Conservation (phyloP, 2,888 invertebrate species). For the Ptychoptera contaminata region DNA sequence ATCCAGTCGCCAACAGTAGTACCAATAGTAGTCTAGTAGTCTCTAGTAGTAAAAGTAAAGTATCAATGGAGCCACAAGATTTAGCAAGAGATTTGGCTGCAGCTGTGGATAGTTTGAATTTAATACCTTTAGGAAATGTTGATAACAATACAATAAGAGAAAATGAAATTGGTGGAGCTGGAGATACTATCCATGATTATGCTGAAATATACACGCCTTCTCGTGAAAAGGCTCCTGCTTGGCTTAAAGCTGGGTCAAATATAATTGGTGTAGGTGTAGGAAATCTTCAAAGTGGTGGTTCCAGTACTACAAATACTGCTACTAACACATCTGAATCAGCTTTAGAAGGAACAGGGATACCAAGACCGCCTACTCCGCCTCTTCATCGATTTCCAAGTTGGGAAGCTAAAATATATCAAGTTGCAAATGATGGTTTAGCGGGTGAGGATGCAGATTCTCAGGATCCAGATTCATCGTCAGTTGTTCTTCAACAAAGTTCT, state of each 20-base stretch:
- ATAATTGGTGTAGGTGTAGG: conserved; percentile 31
- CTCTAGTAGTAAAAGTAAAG: conserved; percentile 21
- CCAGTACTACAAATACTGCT: conserved; percentile 34
- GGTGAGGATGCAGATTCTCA: conserved; percentile 28
- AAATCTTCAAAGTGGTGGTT: conserved; percentile 35
- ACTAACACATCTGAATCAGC: conserved; percentile 27
- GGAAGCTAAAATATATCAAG: conserved; percentile 94
- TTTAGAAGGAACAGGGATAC: conserved; percentile 21
- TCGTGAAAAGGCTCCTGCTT: conserved; percentile 49
- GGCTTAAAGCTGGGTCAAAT: conserved; percentile 28
- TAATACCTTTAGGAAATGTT: conserved; percentile 33
- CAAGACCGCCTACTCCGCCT: conserved; percentile 74
- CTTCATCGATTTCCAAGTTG: conserved; percentile 82
- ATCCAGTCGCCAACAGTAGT: conserved; percentile 2
- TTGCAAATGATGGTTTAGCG: conserved; percentile 43
- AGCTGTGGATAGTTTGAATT: conserved; percentile 36
- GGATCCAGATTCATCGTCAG: conserved; percentile 15
- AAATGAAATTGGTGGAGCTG: conserved; percentile 26
- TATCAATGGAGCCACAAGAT: conserved; percentile 32
- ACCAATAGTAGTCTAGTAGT: conserved; percentile 1
- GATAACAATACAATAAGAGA: conserved; percentile 49
- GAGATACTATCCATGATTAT: conserved; percentile 61
- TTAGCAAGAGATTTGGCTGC: conserved; percentile 38
- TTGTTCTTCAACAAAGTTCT: conserved; percentile 19
- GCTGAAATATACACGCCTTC: conserved; percentile 90